phyloP scores from a whole-genome alignment of 2,797 vertebrate species.

The Clarias laeviceps region DNA sequence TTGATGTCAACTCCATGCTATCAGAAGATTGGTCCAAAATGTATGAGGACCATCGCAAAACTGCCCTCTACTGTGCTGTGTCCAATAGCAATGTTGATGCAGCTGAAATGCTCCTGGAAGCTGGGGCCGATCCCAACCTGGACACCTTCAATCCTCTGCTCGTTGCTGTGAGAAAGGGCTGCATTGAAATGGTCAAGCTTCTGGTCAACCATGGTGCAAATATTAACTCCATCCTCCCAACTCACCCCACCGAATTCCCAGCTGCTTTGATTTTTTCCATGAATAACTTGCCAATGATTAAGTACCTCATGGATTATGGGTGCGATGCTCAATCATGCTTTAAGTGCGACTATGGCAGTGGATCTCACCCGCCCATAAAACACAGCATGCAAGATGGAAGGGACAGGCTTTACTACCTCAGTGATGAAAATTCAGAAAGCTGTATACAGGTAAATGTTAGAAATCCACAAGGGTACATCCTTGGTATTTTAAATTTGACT shows the following conservation, averaged over 20 bases:
- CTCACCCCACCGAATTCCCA: conserved; percentile 84
- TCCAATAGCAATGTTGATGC: conserved; percentile 81
- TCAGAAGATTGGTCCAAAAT: conserved; percentile 79
- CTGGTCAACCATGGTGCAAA: conserved; percentile 83
- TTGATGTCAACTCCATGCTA: conserved; percentile 80
- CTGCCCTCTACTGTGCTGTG: conserved; percentile 83
- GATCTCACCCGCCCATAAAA: conserved; percentile 74
- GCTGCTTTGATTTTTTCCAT: conserved; percentile 84
- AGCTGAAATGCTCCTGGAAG: conserved; percentile 79
- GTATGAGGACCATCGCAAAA: conserved; percentile 84
- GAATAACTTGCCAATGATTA: conserved; percentile 80
- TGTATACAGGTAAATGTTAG: conserved; percentile 74
- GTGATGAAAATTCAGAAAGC: conserved; percentile 56
- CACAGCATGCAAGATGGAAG: conserved; percentile 34
- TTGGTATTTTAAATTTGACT: neutral
- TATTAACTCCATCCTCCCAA: conserved; percentile 79
- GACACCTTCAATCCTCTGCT: conserved; percentile 87
- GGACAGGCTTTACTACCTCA: conserved; percentile 55
- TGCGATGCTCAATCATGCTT: conserved; percentile 83
- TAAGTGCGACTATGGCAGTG: conserved; percentile 77
- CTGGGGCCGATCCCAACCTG: conserved; percentile 84
- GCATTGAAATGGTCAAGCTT: conserved; percentile 78
- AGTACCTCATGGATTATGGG: conserved; percentile 85
- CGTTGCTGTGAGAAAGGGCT: conserved; percentile 82
- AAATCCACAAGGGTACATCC: neutral